phyloP scores from a whole-genome alignment of 2,113 vertebrate species.

The Taurulus bubalis region DNA sequence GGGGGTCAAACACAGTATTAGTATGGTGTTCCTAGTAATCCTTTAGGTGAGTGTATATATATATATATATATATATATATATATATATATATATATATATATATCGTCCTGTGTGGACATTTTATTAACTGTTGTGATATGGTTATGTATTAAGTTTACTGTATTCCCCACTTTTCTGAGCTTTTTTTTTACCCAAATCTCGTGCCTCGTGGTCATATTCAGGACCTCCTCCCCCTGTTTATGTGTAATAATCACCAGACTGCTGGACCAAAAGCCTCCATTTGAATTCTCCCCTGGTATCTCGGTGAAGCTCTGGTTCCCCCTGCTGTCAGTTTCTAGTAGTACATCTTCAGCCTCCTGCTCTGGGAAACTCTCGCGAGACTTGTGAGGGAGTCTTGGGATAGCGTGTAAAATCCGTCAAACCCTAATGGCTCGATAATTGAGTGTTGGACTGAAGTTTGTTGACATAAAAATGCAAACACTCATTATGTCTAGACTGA shows the following conservation, averaged over 20 bases:
- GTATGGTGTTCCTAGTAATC: too few species aligned
- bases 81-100: too few species aligned
- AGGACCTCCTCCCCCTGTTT: background rate
- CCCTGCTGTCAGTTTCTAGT: constrained; percentile 28
- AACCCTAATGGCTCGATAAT: constrained; percentile 12
- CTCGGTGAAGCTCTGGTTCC: constrained; percentile 31
- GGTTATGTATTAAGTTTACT: background rate
- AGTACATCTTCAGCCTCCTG: fast-evolving
- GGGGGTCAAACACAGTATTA: too few species aligned
- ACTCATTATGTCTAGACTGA: constrained; percentile 25
- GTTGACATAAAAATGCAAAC: constrained; percentile 43
- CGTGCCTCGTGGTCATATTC: background rate
- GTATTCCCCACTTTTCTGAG: background rate
- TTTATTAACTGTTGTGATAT: too few species aligned
- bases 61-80: too few species aligned
- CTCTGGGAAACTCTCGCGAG: constrained; percentile 10
- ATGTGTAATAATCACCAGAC: background rate
- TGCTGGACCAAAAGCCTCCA: background rate
- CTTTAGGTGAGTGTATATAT: too few species aligned
- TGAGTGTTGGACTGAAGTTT: constrained; percentile 33
- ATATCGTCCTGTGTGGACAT: background rate
- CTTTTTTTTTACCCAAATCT: background rate
- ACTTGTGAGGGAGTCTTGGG: fast-evolving
- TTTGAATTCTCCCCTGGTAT: background rate
- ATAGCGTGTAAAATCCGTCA: background rate